phyloP scores from a whole-genome alignment of 2,113 vertebrate genomes.

The Heptranchias perlo region DNA sequence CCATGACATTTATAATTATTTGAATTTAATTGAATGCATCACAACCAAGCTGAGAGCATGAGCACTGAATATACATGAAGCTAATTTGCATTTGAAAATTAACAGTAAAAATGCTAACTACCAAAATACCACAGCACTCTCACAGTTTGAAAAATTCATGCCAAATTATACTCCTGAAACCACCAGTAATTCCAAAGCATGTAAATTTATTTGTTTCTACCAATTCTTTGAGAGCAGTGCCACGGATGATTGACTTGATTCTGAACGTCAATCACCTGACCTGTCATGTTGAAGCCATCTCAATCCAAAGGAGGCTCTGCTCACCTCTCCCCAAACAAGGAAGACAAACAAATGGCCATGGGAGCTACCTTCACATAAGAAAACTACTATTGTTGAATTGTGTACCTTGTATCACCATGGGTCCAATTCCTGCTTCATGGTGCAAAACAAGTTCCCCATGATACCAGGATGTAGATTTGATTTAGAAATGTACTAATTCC shows the following conservation, averaged over 20 bases:
- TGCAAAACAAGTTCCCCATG: neutral
- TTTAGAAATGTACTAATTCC: no score
- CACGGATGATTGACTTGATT: neutral
- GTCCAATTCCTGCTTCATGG: neutral
- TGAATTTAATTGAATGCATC: neutral
- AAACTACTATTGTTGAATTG: neutral
- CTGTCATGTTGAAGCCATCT: neutral
- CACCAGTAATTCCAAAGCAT: neutral
- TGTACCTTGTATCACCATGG: neutral
- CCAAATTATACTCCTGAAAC: neutral
- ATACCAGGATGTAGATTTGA: no score
- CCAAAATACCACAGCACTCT: neutral
- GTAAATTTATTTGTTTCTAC: neutral
- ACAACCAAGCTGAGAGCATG: neutral
- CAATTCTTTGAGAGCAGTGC: neutral
- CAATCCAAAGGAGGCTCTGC: neutral
- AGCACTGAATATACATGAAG: constrained; percentile 5
- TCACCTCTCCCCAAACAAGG: neutral
- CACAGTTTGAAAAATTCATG: neutral
- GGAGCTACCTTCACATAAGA: neutral
- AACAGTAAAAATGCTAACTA: neutral
- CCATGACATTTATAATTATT: neutral
- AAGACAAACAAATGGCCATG: neutral
- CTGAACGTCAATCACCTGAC: neutral
- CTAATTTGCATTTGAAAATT: neutral